Evolutionary conservation across 2,113 vertebrate genomes (phyloP).

Genomic region (Perognathus longimembris): DNA sequence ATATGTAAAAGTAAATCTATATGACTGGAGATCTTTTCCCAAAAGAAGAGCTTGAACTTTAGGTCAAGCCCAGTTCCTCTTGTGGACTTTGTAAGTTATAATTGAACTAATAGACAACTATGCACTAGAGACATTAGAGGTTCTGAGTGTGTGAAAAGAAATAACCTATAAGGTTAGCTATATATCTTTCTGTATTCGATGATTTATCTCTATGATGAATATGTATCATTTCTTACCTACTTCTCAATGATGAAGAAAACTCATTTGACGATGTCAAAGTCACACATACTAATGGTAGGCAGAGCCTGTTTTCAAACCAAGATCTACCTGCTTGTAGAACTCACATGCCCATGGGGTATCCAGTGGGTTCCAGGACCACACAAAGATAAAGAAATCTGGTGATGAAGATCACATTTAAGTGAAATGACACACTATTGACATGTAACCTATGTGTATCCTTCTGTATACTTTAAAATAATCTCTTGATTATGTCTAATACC

Average conservation of each 20-base stretch:
- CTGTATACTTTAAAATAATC: background rate
- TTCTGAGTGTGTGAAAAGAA: background rate
- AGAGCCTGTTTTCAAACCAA: background rate
- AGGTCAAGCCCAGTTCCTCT: background rate
- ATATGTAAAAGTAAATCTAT: background rate
- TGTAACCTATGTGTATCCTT: background rate
- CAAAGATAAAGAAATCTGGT: background rate
- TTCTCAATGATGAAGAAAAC: background rate
- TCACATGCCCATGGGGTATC: too few relatives aligned
- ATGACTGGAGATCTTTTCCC: background rate
- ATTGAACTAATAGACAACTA: background rate
- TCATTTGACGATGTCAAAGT: background rate
- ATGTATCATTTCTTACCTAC: background rate
- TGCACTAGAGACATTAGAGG: background rate
- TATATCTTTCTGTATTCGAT: background rate
- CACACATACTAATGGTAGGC: background rate
- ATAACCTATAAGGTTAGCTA: background rate
- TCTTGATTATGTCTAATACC: background rate
- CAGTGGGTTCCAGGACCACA: background rate
- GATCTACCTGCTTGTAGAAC: background rate
- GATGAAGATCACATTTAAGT: background rate
- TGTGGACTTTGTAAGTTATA: background rate
- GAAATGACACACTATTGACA: background rate
- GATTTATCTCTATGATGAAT: too few relatives aligned
- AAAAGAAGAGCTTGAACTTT: background rate